Conservation (phyloP, 2,113 vertebrate genomes). For the Triplophysa dalaica region DNA sequence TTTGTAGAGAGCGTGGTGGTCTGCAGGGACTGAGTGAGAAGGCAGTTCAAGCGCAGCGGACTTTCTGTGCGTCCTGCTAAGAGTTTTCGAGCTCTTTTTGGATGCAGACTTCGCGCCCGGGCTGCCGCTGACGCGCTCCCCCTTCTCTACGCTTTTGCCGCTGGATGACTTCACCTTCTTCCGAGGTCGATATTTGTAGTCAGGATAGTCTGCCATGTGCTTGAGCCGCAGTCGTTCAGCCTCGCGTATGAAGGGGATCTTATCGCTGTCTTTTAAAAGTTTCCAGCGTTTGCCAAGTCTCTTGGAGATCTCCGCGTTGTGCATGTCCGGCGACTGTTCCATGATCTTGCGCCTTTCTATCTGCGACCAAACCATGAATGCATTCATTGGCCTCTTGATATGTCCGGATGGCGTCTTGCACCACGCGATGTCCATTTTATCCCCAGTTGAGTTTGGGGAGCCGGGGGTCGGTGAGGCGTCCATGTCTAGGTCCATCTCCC, state of each 20-base stretch:
- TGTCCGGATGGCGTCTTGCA: slow-evolving; percentile 95
- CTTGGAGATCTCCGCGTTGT: slow-evolving; percentile 99
- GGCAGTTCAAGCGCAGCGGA: slow-evolving; percentile 69
- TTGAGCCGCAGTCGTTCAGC: slow-evolving; percentile 95
- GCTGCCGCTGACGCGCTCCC: slow-evolving; percentile 75
- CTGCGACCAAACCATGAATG: slow-evolving; percentile 96
- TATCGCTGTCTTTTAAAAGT: slow-evolving; percentile 93
- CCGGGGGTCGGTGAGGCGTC: slow-evolving; percentile 88
- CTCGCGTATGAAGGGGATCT: slow-evolving; percentile 97
- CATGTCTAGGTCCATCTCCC: slow-evolving; percentile 92
- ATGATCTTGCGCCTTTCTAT: slow-evolving; percentile 96
- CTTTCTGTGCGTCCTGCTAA: slow-evolving; percentile 78
- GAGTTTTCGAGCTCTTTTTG: slow-evolving; percentile 77
- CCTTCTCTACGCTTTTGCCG: slow-evolving; percentile 81
- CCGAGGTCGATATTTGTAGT: slow-evolving; percentile 98
- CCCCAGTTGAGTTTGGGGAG: slow-evolving; percentile 86
- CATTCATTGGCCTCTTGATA: slow-evolving; percentile 95
- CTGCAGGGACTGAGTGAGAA: slow-evolving; percentile 74
- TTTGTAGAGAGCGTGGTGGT: slow-evolving; percentile 89
- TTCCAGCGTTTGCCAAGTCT: slow-evolving; percentile 96
- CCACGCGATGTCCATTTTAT: slow-evolving; percentile 90
- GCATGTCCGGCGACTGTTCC: slow-evolving; percentile 97
- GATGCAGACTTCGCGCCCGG: slow-evolving; percentile 68
- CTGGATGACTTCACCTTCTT: slow-evolving; percentile 93
- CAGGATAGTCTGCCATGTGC: slow-evolving; percentile 99